Conservation (phyloP, 2,888 invertebrate species). For the Heliconius charithonia region DNA sequence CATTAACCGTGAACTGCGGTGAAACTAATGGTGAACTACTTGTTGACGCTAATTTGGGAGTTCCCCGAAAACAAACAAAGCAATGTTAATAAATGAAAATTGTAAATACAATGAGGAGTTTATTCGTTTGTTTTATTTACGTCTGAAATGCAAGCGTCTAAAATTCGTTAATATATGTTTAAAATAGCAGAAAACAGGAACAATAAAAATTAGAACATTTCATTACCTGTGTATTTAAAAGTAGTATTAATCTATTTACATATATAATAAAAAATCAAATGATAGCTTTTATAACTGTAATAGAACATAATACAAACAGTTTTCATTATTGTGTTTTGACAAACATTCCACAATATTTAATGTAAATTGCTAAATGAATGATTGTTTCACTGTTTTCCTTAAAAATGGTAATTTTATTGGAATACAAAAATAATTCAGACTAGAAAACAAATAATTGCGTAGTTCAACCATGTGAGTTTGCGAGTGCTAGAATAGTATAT, state of each 20-base stretch:
- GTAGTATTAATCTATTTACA: neutral
- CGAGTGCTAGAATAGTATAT: no score
- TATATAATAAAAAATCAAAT: no score
- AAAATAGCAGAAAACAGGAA: neutral
- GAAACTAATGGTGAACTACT: neutral
- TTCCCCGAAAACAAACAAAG: constrained; percentile 27
- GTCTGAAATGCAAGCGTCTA: neutral
- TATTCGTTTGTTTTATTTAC: constrained; percentile 11
- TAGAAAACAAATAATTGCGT: no score
- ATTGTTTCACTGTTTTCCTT: neutral
- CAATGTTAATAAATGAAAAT: constrained; percentile 38
- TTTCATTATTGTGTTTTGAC: no score
- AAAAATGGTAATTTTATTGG: no score
- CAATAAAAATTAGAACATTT: neutral
- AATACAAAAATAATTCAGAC: no score
- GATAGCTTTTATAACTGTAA: no score
- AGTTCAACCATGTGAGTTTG: no score
- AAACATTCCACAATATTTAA: no score
- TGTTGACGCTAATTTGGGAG: neutral
- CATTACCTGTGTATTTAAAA: neutral
- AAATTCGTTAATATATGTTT: neutral
- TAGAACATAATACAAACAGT: no score
- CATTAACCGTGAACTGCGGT: neutral
- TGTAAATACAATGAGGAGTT: constrained; percentile 36
- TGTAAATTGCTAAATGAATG: no score